Evolutionary conservation across 2,888 invertebrate species (phyloP), one percentile per base, ranked within the genome.

Genomic region (Pristionchus maxplancki): DNA sequence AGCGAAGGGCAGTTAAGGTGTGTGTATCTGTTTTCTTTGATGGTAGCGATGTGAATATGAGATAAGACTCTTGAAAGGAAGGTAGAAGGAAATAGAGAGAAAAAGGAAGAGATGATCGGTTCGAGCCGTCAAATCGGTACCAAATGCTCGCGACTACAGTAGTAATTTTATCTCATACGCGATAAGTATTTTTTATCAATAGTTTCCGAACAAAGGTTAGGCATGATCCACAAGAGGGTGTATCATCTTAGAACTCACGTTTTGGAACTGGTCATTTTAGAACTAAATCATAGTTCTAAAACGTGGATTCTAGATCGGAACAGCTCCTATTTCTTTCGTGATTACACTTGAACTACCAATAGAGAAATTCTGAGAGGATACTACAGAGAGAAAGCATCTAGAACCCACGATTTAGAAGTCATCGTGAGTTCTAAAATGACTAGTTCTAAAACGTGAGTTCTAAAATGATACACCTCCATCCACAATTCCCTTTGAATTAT

Each of bases 1-100:
- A 67, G 64, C 64, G 28, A 78, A 78, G 78, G 78, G n/a, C 71
- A 71, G 44, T 78, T 40, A 28, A 78, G 40, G 78, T 78, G 78
- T 44, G 78, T 78, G 78, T 78, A 78, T 78, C 48, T 78, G 78
- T 78, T 78, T 24, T 44, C 78, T 78, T 78, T 78, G 78, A 78
- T 28, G 78, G 78, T 78, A 78, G 44, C 24, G 78, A 78, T 78
- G 11, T 44, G n/a, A 15, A 48, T n/a, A 11, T n/a, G 28, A 40
- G 78, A 78, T 78, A 44, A 78, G 78, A 48, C 64, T 67, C 31
- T 44, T 24, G 78, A 44, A 48, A 20, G 24, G 48, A 78, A 78
- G 24, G 78, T 20, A 28, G 28, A 28, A 78, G 44, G 78, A 48
- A 44, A 44, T n/a, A 20, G 78, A 34, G 44, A 78, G 78, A 37